Percentiles rank a stretch among this genome's conserved stretches.
Conservation (phyloP, 2,888 invertebrate species). For the Eulithis testata region DNA sequence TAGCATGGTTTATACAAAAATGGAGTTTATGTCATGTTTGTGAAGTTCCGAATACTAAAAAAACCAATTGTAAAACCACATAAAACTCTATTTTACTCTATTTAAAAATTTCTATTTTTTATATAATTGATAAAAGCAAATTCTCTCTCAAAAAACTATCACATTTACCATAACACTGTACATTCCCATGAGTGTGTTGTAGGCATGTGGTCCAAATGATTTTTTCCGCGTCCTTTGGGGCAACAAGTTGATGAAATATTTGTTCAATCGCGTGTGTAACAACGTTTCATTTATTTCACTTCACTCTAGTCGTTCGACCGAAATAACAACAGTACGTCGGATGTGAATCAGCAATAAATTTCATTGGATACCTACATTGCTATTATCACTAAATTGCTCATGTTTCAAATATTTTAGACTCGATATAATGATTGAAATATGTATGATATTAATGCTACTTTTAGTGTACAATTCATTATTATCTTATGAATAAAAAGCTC, state of each 20-base stretch:
- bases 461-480: no score
- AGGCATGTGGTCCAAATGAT: constrained; percentile 55
- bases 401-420: constrained; percentile 19
- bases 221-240: constrained; percentile 68
- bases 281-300: constrained; percentile 82
- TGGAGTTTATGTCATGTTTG: no score
- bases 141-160: constrained; percentile 5
- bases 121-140: background rate
- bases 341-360: constrained; percentile 78
- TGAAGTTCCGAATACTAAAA: no score
- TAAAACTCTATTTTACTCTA: no score
- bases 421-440: background rate
- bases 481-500: no score
- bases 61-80: no score
- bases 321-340: constrained; percentile 75
- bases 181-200: constrained; percentile 54
- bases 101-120: no score
- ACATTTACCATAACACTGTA: constrained; percentile 10
- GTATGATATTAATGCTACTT: no score
- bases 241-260: constrained; percentile 83
- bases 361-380: constrained; percentile 54
- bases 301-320: constrained; percentile 75
- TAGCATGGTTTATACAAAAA: no score
- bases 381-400: constrained; percentile 35
- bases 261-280: constrained; percentile 80